Conservation (phyloP, 2,113 vertebrate species). For the Thunnus thynnus region DNA sequence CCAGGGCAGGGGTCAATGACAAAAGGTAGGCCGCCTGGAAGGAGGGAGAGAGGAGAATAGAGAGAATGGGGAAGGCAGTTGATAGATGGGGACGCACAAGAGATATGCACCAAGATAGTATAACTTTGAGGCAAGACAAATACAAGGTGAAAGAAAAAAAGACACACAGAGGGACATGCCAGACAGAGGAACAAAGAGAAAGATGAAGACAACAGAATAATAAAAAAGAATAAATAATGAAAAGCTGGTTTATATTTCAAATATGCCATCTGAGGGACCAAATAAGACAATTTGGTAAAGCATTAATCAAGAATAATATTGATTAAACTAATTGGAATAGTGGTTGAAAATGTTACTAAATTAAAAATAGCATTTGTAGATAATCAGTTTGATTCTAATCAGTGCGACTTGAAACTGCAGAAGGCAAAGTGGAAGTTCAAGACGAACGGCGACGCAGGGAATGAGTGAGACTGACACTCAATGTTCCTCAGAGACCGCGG, state of each 20-base stretch:
- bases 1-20: conserved; percentile 84
- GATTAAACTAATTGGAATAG: background rate
- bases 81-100: conserved; percentile 57
- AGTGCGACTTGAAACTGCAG: conserved; percentile 15
- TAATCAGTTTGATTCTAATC: background rate
- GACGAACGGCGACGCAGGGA: conserved; percentile 8
- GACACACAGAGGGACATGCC: conserved; percentile 12
- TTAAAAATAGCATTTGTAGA: background rate
- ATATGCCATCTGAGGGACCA: conserved; percentile 9
- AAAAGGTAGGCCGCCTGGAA: conserved; percentile 74
- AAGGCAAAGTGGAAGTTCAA: conserved; percentile 41
- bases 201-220: conserved; percentile 10
- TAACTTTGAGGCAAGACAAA: conserved; percentile 61
- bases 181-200: conserved; percentile 31
- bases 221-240: background rate
- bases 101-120: conserved; percentile 72
- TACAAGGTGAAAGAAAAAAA: conserved; percentile 63
- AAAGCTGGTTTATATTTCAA: conserved; percentile 14
- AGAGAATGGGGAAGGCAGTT: conserved; percentile 37
- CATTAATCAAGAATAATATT: background rate
- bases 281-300: background rate
- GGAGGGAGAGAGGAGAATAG: conserved; percentile 25
- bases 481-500: conserved; percentile 40
- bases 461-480: conserved; percentile 39
- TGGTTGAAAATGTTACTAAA: background rate